phyloP scores from a whole-genome alignment of 2,797 vertebrate genomes.

The Jordanella pulchra region DNA sequence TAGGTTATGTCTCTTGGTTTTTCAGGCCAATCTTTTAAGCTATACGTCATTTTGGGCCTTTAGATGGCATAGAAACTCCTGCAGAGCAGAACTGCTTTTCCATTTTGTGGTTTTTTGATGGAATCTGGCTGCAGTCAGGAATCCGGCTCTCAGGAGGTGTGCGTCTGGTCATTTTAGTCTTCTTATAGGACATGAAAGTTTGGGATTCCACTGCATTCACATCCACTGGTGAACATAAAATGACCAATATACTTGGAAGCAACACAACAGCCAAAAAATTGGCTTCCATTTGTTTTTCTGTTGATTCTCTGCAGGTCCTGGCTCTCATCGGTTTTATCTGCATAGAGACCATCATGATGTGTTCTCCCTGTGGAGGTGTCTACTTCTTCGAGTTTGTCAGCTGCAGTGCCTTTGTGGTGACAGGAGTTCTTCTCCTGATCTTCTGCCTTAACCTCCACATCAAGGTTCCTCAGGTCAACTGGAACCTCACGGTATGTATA shows the following conservation, averaged over 20 bases:
- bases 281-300: background rate
- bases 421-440: conserved; percentile 90
- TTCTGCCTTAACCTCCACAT: conserved; percentile 92
- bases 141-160: conserved; percentile 48
- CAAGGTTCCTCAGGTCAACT: conserved; percentile 95
- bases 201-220: conserved; percentile 26
- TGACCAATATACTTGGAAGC: conserved; percentile 10
- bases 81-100: conserved; percentile 70
- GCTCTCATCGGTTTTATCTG: conserved; percentile 95
- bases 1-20: conserved; percentile 60
- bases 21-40: conserved; percentile 53
- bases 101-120: conserved; percentile 72
- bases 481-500: conserved; percentile 91
- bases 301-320: conserved; percentile 78
- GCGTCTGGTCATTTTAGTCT: conserved; percentile 42
- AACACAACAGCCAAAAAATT: background rate
- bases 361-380: conserved; percentile 91
- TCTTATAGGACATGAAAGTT: conserved; percentile 50
- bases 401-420: conserved; percentile 94
- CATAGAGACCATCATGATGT: conserved; percentile 97
- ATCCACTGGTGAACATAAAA: conserved; percentile 13
- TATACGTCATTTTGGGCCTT: conserved; percentile 60
- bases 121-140: conserved; percentile 51
- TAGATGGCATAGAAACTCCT: conserved; percentile 65
- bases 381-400: conserved; percentile 99